Evolutionary conservation across 2,113 vertebrate genomes (phyloP).

Genomic region (Naja naja): DNA sequence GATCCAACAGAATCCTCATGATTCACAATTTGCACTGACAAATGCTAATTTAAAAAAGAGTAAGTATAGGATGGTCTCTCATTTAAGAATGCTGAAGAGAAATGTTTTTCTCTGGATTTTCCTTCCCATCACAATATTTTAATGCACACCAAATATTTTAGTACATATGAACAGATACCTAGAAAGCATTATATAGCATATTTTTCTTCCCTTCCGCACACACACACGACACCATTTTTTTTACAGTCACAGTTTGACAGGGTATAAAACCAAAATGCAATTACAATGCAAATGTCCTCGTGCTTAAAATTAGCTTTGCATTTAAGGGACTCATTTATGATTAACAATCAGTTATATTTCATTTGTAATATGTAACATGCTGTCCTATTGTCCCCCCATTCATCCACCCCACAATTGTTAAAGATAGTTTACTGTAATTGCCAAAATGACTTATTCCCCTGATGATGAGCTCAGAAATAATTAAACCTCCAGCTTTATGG

Average conservation of each 20-base stretch:
- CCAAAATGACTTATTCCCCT: conserved; percentile 2
- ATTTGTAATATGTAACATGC: conserved; percentile 16
- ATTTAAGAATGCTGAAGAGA: neutral
- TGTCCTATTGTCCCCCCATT: conserved; percentile 4
- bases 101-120: neutral
- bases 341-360: conserved; percentile 23
- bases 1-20: conserved; percentile 6
- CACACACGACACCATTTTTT: neutral
- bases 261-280: conserved; percentile 18
- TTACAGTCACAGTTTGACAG: conserved; percentile 9
- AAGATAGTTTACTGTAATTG: conserved; percentile 22
- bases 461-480: neutral
- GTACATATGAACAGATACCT: neutral
- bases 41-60: conserved; percentile 13
- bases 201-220: neutral
- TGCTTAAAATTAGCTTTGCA: conserved; percentile 22
- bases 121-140: neutral
- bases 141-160: neutral
- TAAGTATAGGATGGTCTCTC: neutral
- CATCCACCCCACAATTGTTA: neutral
- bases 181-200: neutral
- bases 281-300: conserved; percentile 23
- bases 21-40: conserved; percentile 12
- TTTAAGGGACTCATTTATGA: conserved; percentile 25
- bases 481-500: neutral